A percentile compares a stretch with the other conserved stretches of the same genome.
Conservation (phyloP, 2,888 invertebrate genomes). For the Cheilosia impressa region DNA sequence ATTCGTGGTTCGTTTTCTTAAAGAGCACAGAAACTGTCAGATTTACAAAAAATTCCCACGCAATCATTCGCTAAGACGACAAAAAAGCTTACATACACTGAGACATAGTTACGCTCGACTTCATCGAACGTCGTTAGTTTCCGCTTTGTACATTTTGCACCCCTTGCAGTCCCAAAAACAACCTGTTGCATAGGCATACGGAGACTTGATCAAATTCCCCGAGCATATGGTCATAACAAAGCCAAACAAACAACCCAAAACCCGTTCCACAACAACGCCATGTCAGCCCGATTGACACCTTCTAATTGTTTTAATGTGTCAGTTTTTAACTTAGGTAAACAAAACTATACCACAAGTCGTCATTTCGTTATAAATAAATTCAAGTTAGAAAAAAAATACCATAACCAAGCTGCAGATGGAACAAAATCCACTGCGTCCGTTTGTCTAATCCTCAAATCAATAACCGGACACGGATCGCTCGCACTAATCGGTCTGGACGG, state of each 20-base stretch:
- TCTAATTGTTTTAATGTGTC: slow-evolving; percentile 45
- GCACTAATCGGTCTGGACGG: slow-evolving; percentile 9
- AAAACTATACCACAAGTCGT: slow-evolving; percentile 19
- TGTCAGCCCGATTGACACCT: slow-evolving; percentile 42
- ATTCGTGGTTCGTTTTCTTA: too few relatives aligned
- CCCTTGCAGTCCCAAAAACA: background rate
- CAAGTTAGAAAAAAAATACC: background rate
- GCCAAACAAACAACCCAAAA: slow-evolving; percentile 23
- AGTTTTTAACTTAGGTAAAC: slow-evolving; percentile 31
- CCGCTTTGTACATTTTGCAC: too few relatives aligned
- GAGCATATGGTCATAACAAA: slow-evolving; percentile 16
- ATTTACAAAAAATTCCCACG: too few relatives aligned
- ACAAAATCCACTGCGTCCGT: background rate
- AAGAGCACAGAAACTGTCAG: too few relatives aligned
- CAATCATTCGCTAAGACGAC: too few relatives aligned
- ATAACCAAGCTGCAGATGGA: background rate
- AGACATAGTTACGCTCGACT: too few relatives aligned
- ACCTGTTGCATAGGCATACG: slow-evolving; percentile 1
- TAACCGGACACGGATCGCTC: slow-evolving; percentile 55
- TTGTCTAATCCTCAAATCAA: slow-evolving; percentile 57
- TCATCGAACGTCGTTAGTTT: too few relatives aligned
- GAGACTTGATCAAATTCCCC: slow-evolving; percentile 3
- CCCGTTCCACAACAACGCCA: slow-evolving; percentile 33
- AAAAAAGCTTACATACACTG: too few relatives aligned
- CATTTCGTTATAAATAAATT: background rate